A percentile compares a stretch with the other conserved stretches of the same genome.
phyloP scores from a whole-genome alignment of 92 coral and sea anemone species.

The Epizoanthus rinbou region DNA sequence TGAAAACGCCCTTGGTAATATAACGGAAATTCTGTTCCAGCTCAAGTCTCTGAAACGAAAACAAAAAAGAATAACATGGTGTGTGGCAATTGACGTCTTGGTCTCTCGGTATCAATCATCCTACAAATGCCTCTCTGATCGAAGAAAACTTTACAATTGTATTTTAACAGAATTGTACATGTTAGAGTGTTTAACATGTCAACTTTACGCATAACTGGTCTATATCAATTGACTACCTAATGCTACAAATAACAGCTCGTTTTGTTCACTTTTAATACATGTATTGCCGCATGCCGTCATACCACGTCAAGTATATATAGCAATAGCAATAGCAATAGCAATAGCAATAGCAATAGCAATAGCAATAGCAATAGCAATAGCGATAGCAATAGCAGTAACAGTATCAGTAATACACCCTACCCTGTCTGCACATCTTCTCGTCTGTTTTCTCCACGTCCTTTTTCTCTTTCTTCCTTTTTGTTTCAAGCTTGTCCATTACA shows the following conservation, averaged over 20 bases:
- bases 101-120: too few species aligned
- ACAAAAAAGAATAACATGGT: neutral
- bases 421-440: slow-evolving; percentile 88
- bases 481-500: slow-evolving; percentile 74
- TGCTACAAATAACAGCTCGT: too few species aligned
- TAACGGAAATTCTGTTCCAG: slow-evolving; percentile 28
- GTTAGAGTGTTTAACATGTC: too few species aligned
- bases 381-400: neutral
- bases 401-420: slow-evolving; percentile 37
- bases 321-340: neutral
- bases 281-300: too few species aligned
- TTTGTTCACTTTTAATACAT: slow-evolving; percentile 28
- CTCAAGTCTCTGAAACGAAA: slow-evolving; percentile 28
- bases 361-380: neutral
- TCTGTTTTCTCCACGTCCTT: slow-evolving; percentile 73
- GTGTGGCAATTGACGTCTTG: too few species aligned
- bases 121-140: too few species aligned
- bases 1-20: slow-evolving; percentile 16
- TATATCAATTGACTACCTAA: too few species aligned
- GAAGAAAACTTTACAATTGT: too few species aligned
- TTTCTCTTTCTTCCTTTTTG: slow-evolving; percentile 75
- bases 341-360: neutral
- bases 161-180: too few species aligned
- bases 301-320: too few species aligned
- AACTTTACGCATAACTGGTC: too few species aligned